Conservation (phyloP, 2,888 invertebrate species). For the Ectemnius cavifrons region DNA sequence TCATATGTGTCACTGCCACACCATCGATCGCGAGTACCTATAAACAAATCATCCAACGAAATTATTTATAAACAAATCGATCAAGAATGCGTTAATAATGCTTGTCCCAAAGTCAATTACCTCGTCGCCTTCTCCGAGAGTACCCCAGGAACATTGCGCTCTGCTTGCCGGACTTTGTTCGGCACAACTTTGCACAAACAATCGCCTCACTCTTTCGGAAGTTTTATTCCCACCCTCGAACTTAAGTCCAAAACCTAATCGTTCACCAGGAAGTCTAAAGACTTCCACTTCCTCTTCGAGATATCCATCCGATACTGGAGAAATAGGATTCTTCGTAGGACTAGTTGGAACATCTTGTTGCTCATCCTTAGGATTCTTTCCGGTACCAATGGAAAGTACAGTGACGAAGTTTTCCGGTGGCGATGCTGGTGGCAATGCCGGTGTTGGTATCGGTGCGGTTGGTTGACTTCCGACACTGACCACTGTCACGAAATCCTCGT, state of each 20-base stretch:
- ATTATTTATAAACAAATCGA: conserved; percentile 6
- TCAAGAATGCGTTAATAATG: background rate
- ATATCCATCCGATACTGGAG: conserved; percentile 66
- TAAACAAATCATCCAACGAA: conserved; percentile 26
- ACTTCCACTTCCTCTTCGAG: conserved; percentile 88
- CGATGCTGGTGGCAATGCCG: too few species aligned
- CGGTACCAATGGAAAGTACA: conserved; percentile 82
- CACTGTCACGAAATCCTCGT: conserved; percentile 81
- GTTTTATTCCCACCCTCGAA: conserved; percentile 94
- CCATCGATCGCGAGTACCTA: conserved; percentile 90
- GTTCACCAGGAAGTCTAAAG: conserved; percentile 92
- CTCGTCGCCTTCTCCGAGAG: conserved; percentile 92
- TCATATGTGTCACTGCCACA: conserved; percentile 87
- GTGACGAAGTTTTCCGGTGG: conserved; percentile 80
- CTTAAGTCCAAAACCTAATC: conserved; percentile 93
- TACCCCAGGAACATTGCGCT: conserved; percentile 89
- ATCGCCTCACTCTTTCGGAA: conserved; percentile 87
- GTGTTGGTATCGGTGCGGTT: too few species aligned
- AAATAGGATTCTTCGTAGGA: conserved; percentile 27
- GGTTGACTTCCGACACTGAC: conserved; percentile 78
- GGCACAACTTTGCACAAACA: conserved; percentile 94
- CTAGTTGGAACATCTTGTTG: background rate
- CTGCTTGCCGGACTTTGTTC: conserved; percentile 93
- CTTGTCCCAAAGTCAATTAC: conserved; percentile 43
- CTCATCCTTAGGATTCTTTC: conserved; percentile 62